These are phyloP conservation scores for Brachyalestes nurse DNA, from an alignment of 2,797 vertebrate genomes.

Conservation along the genomic window DNA sequence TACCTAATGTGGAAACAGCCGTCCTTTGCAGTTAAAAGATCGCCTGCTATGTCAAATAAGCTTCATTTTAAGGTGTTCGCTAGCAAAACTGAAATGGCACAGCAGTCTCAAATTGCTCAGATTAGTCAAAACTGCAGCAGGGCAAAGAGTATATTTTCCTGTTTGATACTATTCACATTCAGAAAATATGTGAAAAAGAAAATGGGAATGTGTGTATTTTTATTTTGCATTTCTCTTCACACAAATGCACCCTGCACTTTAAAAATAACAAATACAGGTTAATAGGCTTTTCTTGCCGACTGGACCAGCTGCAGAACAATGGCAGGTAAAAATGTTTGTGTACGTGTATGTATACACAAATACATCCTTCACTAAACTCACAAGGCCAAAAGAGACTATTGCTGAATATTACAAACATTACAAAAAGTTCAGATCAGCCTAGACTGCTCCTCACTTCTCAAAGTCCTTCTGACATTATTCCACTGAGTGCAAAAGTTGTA, in stretches of 20 bases:
- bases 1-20: background rate
- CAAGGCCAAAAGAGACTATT: background rate
- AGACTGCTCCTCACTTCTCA: background rate
- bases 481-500: background rate
- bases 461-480: background rate
- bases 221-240: background rate
- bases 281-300: background rate
- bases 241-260: background rate
- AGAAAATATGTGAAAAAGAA: background rate
- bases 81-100: slow-evolving; percentile 41
- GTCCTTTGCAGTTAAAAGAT: slow-evolving; percentile 26
- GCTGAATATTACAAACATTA: background rate
- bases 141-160: slow-evolving; percentile 40
- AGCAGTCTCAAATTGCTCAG: slow-evolving; percentile 42
- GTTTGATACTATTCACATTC: slow-evolving; percentile 35
- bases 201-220: background rate
- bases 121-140: slow-evolving; percentile 53
- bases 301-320: background rate
- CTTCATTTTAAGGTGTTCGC: slow-evolving; percentile 43
- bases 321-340: background rate
- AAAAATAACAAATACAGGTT: background rate
- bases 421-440: background rate
- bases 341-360: background rate
- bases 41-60: slow-evolving; percentile 43
- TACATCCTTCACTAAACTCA: too few relatives aligned